Conservation (phyloP, 2,113 vertebrate genomes). For the Apaloderma vittatum region DNA sequence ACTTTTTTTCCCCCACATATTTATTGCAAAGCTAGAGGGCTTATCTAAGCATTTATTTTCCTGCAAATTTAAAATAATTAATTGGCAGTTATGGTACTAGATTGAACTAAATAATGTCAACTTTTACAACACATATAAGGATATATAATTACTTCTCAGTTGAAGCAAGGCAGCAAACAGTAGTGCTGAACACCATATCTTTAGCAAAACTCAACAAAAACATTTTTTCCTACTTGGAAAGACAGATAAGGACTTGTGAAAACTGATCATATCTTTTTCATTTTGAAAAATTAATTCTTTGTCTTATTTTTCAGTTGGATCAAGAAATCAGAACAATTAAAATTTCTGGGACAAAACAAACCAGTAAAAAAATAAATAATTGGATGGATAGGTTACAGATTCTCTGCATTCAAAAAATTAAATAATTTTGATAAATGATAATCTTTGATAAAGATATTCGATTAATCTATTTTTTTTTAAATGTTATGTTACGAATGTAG, state of each 20-base stretch:
- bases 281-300: neutral
- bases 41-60: neutral
- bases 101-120: neutral
- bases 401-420: neutral
- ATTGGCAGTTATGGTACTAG: neutral
- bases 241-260: neutral
- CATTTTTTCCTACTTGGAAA: neutral
- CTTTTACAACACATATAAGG: neutral
- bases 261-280: neutral
- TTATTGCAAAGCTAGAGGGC: neutral
- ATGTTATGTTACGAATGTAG: neutral
- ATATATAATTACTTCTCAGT: neutral
- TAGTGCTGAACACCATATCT: neutral
- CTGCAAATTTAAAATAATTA: constrained; percentile 26
- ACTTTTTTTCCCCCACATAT: neutral
- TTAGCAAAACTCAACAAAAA: neutral
- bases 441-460: neutral
- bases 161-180: neutral
- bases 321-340: neutral
- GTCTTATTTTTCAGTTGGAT: neutral
- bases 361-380: neutral
- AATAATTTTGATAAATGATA: neutral
- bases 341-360: neutral
- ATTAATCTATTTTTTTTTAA: neutral
- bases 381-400: neutral